Evolutionary conservation across 2,797 vertebrate species (phyloP).

Genomic region (Trachops cirrhosus): DNA sequence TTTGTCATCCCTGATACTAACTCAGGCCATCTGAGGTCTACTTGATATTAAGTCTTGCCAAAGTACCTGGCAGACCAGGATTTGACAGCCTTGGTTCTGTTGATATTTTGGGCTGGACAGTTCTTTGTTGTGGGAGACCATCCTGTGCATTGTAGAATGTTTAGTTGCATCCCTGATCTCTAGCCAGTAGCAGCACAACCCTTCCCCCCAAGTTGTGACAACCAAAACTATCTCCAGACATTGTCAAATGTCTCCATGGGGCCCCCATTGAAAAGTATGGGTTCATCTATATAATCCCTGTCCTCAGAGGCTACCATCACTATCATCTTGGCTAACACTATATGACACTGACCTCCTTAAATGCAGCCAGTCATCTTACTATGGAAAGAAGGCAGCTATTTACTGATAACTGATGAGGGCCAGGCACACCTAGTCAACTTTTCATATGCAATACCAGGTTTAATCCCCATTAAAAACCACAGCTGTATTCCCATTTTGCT

Average conservation of each 20-base stretch:
- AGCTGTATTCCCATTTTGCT: constrained; percentile 44
- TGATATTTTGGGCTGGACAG: background rate
- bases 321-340: background rate
- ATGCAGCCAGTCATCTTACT: background rate
- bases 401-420: background rate
- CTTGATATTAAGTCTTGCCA: background rate
- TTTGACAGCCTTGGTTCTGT: background rate
- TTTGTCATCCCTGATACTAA: background rate
- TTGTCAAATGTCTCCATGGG: background rate
- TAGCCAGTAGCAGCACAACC: background rate
- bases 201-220: background rate
- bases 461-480: background rate
- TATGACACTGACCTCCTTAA: background rate
- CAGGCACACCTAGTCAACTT: background rate
- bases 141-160: background rate
- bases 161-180: background rate
- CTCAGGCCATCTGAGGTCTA: background rate
- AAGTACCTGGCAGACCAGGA: background rate
- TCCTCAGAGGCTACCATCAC: background rate
- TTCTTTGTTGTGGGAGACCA: background rate
- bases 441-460: background rate
- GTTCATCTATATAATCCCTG: background rate
- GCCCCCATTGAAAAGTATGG: background rate
- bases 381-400: background rate
- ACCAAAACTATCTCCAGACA: background rate